Conservation (phyloP, 2,888 invertebrate species). For the Leuctra nigra region DNA sequence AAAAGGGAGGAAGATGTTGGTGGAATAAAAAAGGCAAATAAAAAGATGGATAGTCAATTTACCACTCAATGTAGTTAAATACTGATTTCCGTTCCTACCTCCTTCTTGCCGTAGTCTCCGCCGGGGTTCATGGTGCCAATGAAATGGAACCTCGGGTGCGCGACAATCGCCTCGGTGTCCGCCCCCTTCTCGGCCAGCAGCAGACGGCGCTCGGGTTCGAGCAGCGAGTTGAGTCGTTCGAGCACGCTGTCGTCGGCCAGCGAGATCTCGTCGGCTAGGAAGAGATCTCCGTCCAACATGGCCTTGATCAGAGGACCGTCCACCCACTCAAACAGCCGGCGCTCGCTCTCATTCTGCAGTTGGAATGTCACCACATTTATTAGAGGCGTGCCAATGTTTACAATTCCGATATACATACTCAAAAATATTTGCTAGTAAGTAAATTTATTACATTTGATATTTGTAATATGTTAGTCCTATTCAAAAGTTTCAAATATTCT, state of each 20-base stretch:
- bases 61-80: neutral
- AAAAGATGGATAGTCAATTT: too few species aligned
- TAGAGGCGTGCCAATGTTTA: too few species aligned
- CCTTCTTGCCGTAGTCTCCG: conserved; percentile 98
- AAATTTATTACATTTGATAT: too few species aligned
- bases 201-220: conserved; percentile 88
- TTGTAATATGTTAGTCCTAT: too few species aligned
- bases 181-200: conserved; percentile 86
- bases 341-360: neutral
- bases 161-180: conserved; percentile 57
- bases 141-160: conserved; percentile 72
- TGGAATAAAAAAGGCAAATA: too few species aligned
- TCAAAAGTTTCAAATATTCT: too few species aligned
- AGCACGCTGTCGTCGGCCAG: conserved; percentile 97
- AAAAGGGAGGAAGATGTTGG: too few species aligned
- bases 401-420: too few species aligned
- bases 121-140: conserved; percentile 99
- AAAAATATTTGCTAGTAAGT: too few species aligned
- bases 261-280: conserved; percentile 98
- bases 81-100: conserved; percentile 44
- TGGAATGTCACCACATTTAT: too few species aligned
- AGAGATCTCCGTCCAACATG: conserved; percentile 81
- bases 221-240: conserved; percentile 91
- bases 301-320: conserved; percentile 92
- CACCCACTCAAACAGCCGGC: conserved; percentile 85